These are phyloP conservation scores for Paguma larvata DNA, from an alignment of 2,797 vertebrate genomes.

Conservation along the genomic window DNA sequence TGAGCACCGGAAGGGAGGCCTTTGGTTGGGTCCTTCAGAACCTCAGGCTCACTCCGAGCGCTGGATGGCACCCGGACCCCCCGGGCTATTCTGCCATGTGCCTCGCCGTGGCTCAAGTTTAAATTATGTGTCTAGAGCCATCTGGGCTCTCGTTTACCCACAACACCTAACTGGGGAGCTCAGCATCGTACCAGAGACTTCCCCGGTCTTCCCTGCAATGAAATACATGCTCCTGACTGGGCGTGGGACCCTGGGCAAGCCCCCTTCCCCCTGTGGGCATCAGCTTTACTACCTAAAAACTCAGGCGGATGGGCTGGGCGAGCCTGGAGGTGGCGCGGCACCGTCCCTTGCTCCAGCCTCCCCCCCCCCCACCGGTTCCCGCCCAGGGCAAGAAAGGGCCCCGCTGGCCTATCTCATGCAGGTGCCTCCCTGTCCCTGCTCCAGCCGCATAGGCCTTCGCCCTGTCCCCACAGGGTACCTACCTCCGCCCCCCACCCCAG, in stretches of 20 bases:
- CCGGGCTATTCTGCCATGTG: rapidly evolving
- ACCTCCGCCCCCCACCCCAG: not conserved
- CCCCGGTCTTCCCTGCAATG: not conserved
- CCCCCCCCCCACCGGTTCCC: rapidly evolving
- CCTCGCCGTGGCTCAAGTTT: not conserved
- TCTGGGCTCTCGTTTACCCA: not conserved
- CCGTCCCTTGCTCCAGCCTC: not conserved
- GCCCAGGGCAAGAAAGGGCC: too few relatives aligned
- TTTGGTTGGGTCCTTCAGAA: not conserved
- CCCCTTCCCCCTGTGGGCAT: not conserved
- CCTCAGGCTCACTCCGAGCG: too few relatives aligned
- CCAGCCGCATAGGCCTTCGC: rapidly evolving
- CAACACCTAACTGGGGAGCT: not conserved
- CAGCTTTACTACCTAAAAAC: not conserved
- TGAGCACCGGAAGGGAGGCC: not conserved
- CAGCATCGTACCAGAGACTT: rapidly evolving
- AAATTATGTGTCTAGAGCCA: not conserved
- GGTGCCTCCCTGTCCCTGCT: not conserved
- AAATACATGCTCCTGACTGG: rapidly evolving
- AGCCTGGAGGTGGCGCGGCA: not conserved
- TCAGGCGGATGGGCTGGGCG: rapidly evolving
- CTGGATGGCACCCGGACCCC: not conserved
- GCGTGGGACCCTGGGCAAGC: not conserved
- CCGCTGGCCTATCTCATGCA: not conserved
- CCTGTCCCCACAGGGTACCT: too few relatives aligned